A percentile compares a stretch with the other conserved stretches of the same genome.
Evolutionary conservation across 2,888 invertebrate species (phyloP).

Genomic region (Trichogramma evanescens): DNA sequence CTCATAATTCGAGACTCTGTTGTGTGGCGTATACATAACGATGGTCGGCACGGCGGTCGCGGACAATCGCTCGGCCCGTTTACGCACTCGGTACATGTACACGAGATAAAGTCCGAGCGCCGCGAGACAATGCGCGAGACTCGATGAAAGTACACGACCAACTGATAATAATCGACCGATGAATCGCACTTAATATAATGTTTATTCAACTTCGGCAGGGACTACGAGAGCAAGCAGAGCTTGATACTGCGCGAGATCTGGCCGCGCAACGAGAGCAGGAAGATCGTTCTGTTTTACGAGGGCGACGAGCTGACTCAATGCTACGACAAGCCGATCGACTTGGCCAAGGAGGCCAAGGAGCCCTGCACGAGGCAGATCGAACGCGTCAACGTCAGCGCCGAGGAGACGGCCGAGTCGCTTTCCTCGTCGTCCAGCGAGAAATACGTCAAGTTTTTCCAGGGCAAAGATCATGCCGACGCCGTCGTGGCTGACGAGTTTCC

Average conservation of each 20-base stretch:
- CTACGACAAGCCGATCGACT: constrained; percentile 27
- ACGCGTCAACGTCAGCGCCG: constrained; percentile 4
- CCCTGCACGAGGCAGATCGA: too few relatives aligned
- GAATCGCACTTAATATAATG: neutral
- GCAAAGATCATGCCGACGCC: constrained; percentile 16
- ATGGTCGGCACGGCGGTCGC: too few relatives aligned
- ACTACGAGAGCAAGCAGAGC: constrained; percentile 31
- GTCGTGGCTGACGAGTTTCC: constrained; percentile 27
- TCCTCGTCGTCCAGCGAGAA: neutral
- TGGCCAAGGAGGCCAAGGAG: neutral
- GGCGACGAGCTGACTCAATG: constrained; percentile 34
- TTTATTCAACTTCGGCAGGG: constrained; percentile 6
- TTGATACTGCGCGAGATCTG: constrained; percentile 38
- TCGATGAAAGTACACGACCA: neutral
- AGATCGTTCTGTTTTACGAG: constrained; percentile 39
- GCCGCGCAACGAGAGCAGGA: constrained; percentile 29
- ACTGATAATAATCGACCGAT: neutral
- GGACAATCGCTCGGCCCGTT: too few relatives aligned
- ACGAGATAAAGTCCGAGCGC: neutral
- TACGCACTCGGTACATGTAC: neutral
- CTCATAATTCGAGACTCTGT: too few relatives aligned
- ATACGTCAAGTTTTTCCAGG: constrained; percentile 9
- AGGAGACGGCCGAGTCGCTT: neutral
- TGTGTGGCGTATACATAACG: too few relatives aligned
- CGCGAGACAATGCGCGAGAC: neutral